These are phyloP conservation scores for Dunckerocampus dactyliophorus DNA, from an alignment of 2,113 vertebrate genomes.

Conservation along the genomic window DNA sequence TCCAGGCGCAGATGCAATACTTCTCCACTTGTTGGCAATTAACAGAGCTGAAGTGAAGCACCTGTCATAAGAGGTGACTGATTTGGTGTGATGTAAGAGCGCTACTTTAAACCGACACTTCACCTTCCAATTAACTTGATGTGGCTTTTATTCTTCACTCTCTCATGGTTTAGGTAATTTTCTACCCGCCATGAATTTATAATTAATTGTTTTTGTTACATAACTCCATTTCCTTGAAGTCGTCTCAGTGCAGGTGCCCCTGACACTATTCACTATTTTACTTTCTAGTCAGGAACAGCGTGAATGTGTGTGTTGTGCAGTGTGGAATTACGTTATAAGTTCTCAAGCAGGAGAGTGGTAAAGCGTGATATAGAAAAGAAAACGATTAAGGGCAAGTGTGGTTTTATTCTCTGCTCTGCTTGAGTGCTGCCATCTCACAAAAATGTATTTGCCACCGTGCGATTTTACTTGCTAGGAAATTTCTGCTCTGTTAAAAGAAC, in stretches of 20 bases:
- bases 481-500: not conserved
- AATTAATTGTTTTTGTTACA: not conserved
- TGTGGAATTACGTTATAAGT: not conserved
- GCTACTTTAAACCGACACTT: not conserved
- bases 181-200: not conserved
- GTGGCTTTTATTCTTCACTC: slow-evolving; percentile 25
- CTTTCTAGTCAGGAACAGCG: not conserved
- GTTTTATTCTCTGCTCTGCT: not conserved
- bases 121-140: slow-evolving; percentile 22
- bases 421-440: not conserved
- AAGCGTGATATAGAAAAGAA: not conserved
- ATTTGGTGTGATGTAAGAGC: slow-evolving; percentile 20
- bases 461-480: not conserved
- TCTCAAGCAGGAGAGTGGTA: not conserved
- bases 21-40: slow-evolving; percentile 1
- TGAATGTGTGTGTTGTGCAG: not conserved
- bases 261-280: not conserved
- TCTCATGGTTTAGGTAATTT: slow-evolving; percentile 17
- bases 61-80: slow-evolving; percentile 14
- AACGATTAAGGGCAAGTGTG: not conserved
- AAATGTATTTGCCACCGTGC: not conserved
- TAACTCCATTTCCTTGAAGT: not conserved
- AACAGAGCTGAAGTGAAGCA: slow-evolving; percentile 6
- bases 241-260: not conserved
- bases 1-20: not conserved